Base-by-base conservation (phyloP, 2,797 vertebrate genomes). In the Sitta carolinensis region DNA sequence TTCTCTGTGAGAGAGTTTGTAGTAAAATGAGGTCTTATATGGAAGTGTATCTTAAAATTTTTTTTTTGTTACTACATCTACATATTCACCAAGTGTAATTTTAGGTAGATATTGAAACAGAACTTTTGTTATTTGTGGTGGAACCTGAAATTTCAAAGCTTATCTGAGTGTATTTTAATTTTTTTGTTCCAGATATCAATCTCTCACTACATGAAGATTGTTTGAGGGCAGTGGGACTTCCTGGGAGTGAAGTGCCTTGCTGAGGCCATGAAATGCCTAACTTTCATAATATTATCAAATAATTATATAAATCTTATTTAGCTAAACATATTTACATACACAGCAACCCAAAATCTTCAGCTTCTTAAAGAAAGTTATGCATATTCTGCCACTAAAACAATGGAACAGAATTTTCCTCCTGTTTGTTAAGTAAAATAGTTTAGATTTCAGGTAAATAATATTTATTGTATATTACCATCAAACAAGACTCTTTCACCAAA, bases 401-500 rank as follows among this genome's bases (percentile, higher is more conserved):
- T 34, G 63, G 61, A 84, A 69, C 42, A 92, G 7, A 10, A 3
- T 62, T 85, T 47, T 92, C 64, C 38, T 47, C 73, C 69, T 43
- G 25, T 45, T 82, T 93, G 13, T 79, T 92, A 68, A 78, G 89
- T 94, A 94, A 89, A 95, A 32, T 34, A 93, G 30, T 84, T 63
- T 36, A 47, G 79, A 6, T 87, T 84, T 87, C 64, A 93, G 83
- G 83, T 85, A 96, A 95, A 95, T 90, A 94, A 79, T 90, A 94
- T 93, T 95, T 95, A 64, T 64, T 77, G 45, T 9, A 50, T 47
- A 63, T 87, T 87, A 68, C 50, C 78, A 42, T 90, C 34, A 90
- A 87, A 92, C 23, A 75, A 91, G 70, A 94, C n/a, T 75, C 19
- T 29, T 85, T 95, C 58, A 76, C 51, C 43, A 80, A 45, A 90